Conservation (phyloP, 2,797 vertebrate genomes). For the Lithobates pipiens region DNA sequence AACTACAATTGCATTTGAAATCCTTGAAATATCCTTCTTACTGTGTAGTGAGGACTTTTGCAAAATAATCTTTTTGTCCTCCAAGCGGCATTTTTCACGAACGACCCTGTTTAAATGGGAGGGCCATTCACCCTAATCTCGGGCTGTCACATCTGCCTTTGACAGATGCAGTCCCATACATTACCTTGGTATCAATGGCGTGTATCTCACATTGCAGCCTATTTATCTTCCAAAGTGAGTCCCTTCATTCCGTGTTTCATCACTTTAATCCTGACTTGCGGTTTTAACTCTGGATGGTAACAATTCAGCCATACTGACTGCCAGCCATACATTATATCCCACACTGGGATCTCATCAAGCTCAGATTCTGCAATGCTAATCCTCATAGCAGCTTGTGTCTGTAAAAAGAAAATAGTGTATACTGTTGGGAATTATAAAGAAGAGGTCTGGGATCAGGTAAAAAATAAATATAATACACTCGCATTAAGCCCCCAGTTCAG, state of each 20-base stretch:
- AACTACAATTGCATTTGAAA: neutral
- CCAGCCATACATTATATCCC: too few species aligned
- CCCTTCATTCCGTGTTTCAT: constrained; percentile 18
- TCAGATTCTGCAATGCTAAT: too few species aligned
- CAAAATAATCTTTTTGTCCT: constrained; percentile 12
- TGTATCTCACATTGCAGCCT: constrained; percentile 30
- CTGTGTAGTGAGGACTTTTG: neutral
- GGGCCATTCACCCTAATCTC: constrained; percentile 21
- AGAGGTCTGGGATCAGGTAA: too few species aligned
- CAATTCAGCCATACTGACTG: neutral
- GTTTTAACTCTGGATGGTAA: constrained; percentile 25
- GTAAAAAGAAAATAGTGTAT: too few species aligned
- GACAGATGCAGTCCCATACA: constrained; percentile 29
- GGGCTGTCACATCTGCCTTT: constrained; percentile 11
- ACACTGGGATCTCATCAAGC: too few species aligned
- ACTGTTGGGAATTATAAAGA: too few species aligned
- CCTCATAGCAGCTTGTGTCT: too few species aligned
- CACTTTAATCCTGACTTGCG: constrained; percentile 33
- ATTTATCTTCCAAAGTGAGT: constrained; percentile 39
- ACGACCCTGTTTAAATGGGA: neutral
- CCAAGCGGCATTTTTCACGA: neutral
- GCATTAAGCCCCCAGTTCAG: too few species aligned
- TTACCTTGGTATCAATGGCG: constrained; percentile 3
- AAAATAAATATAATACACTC: too few species aligned
- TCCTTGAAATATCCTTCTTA: neutral